Evolutionary conservation across 1,140 invertebrate species (phyloP).

Genomic region (Temnothorax longispinosus): DNA sequence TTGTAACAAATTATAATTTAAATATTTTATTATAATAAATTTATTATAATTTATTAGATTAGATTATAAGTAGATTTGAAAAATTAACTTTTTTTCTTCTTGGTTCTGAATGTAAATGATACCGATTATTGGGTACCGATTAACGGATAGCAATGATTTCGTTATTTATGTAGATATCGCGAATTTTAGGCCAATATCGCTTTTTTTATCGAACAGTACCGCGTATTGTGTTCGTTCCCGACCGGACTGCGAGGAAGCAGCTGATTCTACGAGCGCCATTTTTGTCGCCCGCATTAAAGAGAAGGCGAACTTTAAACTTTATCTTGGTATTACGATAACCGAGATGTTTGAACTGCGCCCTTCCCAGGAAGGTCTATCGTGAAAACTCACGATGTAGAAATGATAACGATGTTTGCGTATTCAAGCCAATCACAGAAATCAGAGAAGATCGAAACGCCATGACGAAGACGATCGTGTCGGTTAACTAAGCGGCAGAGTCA

Average conservation of each 20-base stretch:
- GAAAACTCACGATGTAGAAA: constrained; percentile 16
- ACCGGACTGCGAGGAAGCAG: constrained; percentile 34
- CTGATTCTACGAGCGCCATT: constrained; percentile 49
- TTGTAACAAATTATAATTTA: too few species aligned
- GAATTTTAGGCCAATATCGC: neutral
- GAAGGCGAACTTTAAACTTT: constrained; percentile 38
- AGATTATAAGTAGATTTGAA: neutral
- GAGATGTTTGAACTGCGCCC: constrained; percentile 38
- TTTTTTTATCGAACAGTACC: constrained; percentile 42
- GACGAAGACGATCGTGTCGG: neutral
- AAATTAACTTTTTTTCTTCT: neutral
- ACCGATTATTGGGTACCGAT: neutral
- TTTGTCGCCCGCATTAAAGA: constrained; percentile 13
- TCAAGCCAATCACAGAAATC: constrained; percentile 37
- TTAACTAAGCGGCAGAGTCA: neutral
- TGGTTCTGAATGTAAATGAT: neutral
- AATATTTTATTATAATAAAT: too few species aligned
- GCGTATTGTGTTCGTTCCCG: neutral
- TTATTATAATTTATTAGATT: too few species aligned
- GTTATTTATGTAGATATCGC: neutral
- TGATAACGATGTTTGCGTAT: constrained; percentile 43
- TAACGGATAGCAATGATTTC: neutral
- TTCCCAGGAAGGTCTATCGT: constrained; percentile 35
- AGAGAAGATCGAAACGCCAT: neutral
- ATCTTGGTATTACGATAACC: constrained; percentile 46